phyloP scores from a whole-genome alignment of 2,888 invertebrate species.

The Drosophila neotestacea region DNA sequence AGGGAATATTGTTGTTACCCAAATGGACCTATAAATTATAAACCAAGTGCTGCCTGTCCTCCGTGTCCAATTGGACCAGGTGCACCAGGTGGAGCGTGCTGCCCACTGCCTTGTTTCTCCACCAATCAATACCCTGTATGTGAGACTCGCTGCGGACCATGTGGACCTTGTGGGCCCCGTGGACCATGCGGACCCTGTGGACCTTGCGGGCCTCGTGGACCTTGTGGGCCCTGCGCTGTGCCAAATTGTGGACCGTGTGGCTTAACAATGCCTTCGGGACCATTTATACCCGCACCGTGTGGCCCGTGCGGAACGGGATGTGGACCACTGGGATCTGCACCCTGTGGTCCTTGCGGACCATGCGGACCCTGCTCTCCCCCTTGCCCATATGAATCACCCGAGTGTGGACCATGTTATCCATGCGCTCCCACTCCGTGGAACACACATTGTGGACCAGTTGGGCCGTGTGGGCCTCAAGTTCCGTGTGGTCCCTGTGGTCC shows the following conservation, averaged over 20 bases:
- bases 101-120: constrained; percentile 10
- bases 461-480: constrained; percentile 11
- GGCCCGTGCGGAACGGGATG: constrained; percentile 12
- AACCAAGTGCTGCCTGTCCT: constrained; percentile 7
- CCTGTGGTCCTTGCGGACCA: constrained; percentile 7
- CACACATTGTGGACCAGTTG: constrained; percentile 13
- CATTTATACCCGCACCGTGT: constrained; percentile 2
- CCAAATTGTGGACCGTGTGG: constrained; percentile 11
- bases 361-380: constrained; percentile 9
- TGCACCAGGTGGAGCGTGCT: constrained; percentile 6
- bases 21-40: constrained; percentile 7
- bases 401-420: constrained; percentile 10
- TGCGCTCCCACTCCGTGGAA: constrained; percentile 13
- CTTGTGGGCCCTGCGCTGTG: constrained; percentile 6
- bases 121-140: constrained; percentile 15
- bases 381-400: constrained; percentile 8
- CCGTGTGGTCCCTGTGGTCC: constrained; percentile 12
- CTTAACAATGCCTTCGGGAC: constrained; percentile 7
- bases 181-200: not conserved
- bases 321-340: not conserved
- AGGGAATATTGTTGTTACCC: constrained; percentile 15
- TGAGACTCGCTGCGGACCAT: constrained; percentile 7
- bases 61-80: constrained; percentile 9
- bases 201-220: constrained; percentile 5
- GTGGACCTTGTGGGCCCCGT: not conserved